Conservation (phyloP, 2,113 vertebrate genomes). For the Danionella cerebrum region DNA sequence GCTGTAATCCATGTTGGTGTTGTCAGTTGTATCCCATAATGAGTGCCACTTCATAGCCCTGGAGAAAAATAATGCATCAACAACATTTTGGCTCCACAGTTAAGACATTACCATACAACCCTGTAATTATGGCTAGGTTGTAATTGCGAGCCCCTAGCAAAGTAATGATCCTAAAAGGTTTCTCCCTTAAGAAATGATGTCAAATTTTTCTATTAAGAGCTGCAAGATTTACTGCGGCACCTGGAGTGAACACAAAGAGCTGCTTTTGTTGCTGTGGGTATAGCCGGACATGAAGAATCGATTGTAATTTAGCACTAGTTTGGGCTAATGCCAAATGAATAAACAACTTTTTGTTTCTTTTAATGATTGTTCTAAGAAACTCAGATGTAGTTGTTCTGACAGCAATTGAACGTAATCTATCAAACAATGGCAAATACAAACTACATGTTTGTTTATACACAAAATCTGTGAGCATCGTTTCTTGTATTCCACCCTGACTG, state of each 20-base stretch:
- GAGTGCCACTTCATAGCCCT: neutral
- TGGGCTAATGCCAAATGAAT: too few relatives aligned
- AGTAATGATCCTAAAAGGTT: conserved; percentile 20
- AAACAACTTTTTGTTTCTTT: too few relatives aligned
- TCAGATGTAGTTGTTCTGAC: too few relatives aligned
- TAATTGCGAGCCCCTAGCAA: neutral
- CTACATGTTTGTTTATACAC: too few relatives aligned
- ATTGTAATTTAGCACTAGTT: too few relatives aligned
- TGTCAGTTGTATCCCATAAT: neutral
- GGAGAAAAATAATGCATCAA: neutral
- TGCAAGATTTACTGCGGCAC: neutral
- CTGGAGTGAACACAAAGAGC: neutral
- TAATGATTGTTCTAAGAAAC: too few relatives aligned
- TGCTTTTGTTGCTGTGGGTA: neutral
- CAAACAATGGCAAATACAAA: too few relatives aligned
- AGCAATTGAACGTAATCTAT: too few relatives aligned
- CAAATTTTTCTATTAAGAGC: conserved; percentile 4
- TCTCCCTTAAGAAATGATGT: neutral
- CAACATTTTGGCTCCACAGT: neutral
- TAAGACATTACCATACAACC: neutral
- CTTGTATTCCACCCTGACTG: too few relatives aligned
- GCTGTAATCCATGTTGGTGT: neutral
- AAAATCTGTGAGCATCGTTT: too few relatives aligned
- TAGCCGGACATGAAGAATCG: too few relatives aligned
- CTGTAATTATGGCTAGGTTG: conserved; percentile 36